Evolutionary conservation across 2,113 vertebrate genomes (phyloP).

Genomic region (Nothoprocta pentlandii): DNA sequence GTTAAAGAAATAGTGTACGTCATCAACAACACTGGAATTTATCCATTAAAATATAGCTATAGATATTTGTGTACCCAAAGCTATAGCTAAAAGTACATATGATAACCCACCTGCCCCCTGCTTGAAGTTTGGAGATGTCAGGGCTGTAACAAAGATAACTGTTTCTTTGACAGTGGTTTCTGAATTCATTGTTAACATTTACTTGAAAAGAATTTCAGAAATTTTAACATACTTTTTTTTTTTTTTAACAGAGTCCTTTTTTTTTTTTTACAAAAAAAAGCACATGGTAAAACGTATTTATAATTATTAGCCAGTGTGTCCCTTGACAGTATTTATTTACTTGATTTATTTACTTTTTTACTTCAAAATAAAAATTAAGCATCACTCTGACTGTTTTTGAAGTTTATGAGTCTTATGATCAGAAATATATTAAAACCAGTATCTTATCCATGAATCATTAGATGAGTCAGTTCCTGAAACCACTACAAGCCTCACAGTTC

Average conservation of each 20-base stretch:
- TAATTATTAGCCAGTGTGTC: neutral
- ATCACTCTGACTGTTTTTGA: slow-evolving; percentile 67
- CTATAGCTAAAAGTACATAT: slow-evolving; percentile 39
- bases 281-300: neutral
- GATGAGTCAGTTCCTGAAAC: slow-evolving; percentile 98
- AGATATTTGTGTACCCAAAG: slow-evolving; percentile 47
- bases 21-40: slow-evolving; percentile 18
- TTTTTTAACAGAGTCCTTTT: neutral
- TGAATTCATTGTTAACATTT: neutral
- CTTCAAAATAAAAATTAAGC: slow-evolving; percentile 62
- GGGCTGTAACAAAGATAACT: neutral
- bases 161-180: slow-evolving; percentile 32
- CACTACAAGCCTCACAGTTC: slow-evolving; percentile 91
- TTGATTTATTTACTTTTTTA: slow-evolving; percentile 20
- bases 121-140: slow-evolving; percentile 41
- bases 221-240: neutral
- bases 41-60: slow-evolving; percentile 33
- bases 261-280: neutral
- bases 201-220: slow-evolving; percentile 5
- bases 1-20: slow-evolving; percentile 4
- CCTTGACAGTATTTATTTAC: neutral
- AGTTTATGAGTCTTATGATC: slow-evolving; percentile 80
- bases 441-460: slow-evolving; percentile 92
- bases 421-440: slow-evolving; percentile 87
- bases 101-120: slow-evolving; percentile 53